Base-by-base conservation (phyloP, 2,888 invertebrate species). In the Scaptomyza parva region DNA sequence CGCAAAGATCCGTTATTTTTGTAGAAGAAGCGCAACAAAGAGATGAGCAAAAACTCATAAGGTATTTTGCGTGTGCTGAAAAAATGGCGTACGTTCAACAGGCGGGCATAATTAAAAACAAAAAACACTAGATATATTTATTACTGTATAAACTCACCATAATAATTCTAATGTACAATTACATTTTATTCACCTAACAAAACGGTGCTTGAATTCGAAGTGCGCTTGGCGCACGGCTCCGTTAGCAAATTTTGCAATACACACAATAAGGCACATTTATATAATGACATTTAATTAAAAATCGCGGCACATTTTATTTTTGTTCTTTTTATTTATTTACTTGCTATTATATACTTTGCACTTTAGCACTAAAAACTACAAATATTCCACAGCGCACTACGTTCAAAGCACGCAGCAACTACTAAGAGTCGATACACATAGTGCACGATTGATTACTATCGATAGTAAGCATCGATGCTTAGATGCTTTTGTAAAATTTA, bases 151-250 rank as follows among this genome's bases (percentile, higher is more conserved):
- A 33, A 7, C 47, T 47, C n/a, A 47, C 47, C n/a, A 47, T 47
- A 30, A 18, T 18, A 30, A 12, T 33, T 6, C 6, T 22, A 48
- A 35, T 48, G 30, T 28, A 28, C 18, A 33, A 20, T 6, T 14
- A 14, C 14, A 48, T 35, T 22, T 33, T 48, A 33, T 52, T 65
- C 20, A 37, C 24, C 52, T 48, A 62, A 40, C 22, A 55, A 72
- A 83, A 76, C 88, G 81, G 81, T 88, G 81, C 79, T 51, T 55
- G 14, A 51, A 52, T 44, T 82, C 26, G 85, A 73, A 62, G 67
- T 86, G 85, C 81, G 78, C 43, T 26, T 50, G 3, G 60, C 81
- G 85, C 88, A 66, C 87, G 54, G 81, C 85, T 88, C 88, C 81
- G 87, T 62, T 62, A 30, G 28, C 18, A 59, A 43, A 47, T 40